phyloP scores from a whole-genome alignment of 2,888 invertebrate species.

The Ecliptopera silaceata region DNA sequence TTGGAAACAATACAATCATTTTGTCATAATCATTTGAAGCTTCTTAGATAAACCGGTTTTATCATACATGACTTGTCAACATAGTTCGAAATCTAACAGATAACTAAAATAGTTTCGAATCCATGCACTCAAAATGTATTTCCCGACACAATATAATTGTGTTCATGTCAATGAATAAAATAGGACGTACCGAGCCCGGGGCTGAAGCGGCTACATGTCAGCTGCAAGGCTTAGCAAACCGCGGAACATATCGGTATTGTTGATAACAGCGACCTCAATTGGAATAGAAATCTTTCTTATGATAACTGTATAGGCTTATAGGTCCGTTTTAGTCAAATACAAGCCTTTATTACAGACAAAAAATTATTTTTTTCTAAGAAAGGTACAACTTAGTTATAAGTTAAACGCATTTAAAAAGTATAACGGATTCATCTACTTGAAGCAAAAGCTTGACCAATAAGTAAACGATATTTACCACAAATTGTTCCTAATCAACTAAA shows the following conservation, averaged over 20 bases:
- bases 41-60: too few species aligned
- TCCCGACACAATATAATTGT: slow-evolving; percentile 4
- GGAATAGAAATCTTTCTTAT: slow-evolving; percentile 28
- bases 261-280: slow-evolving; percentile 48
- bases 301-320: neutral
- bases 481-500: neutral
- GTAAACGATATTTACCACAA: slow-evolving; percentile 5
- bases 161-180: slow-evolving; percentile 19
- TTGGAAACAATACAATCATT: too few species aligned
- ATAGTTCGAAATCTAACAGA: neutral
- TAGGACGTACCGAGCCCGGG: slow-evolving; percentile 14
- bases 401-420: too few species aligned
- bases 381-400: too few species aligned
- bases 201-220: slow-evolving; percentile 48
- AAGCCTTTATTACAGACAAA: too few species aligned
- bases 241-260: slow-evolving; percentile 41
- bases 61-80: neutral
- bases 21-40: too few species aligned
- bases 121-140: slow-evolving; percentile 8
- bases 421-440: too few species aligned
- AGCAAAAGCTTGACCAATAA: neutral
- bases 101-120: neutral
- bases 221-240: slow-evolving; percentile 50
- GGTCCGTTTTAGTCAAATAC: too few species aligned
- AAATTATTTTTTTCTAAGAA: too few species aligned